Conservation (phyloP, 2,113 vertebrate genomes). For the Bos javanicus region DNA sequence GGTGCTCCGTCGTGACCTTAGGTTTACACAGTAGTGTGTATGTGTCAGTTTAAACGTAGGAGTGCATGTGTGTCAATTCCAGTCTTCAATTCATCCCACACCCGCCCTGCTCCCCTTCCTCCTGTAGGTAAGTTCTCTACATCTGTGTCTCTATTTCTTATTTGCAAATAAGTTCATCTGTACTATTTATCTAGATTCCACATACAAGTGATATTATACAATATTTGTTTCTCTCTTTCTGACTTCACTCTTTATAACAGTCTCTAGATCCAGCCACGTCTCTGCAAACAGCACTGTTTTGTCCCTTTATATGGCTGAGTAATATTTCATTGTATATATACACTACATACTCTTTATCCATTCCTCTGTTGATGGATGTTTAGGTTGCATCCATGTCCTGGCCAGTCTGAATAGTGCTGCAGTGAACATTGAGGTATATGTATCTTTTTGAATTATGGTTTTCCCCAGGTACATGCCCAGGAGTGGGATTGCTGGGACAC, state of each 20-base stretch:
- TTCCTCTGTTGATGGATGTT: not conserved
- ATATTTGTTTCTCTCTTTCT: not conserved
- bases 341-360: not conserved
- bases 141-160: not conserved
- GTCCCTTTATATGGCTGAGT: not conserved
- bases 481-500: not conserved
- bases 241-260: not conserved
- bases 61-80: not conserved
- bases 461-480: not conserved
- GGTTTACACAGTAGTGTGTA: fast-evolving
- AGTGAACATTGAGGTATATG: not conserved
- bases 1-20: not conserved
- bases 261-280: not conserved
- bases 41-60: not conserved
- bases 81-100: not conserved
- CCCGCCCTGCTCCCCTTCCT: not conserved
- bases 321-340: not conserved
- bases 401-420: not conserved
- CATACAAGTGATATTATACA: not conserved
- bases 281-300: not conserved
- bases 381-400: not conserved
- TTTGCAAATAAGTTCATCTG: not conserved
- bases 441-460: not conserved
- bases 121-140: not conserved
- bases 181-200: not conserved